Evolutionary conservation across 2,888 invertebrate genomes (phyloP).

Genomic region (Cataglyphis altisquamis): DNA sequence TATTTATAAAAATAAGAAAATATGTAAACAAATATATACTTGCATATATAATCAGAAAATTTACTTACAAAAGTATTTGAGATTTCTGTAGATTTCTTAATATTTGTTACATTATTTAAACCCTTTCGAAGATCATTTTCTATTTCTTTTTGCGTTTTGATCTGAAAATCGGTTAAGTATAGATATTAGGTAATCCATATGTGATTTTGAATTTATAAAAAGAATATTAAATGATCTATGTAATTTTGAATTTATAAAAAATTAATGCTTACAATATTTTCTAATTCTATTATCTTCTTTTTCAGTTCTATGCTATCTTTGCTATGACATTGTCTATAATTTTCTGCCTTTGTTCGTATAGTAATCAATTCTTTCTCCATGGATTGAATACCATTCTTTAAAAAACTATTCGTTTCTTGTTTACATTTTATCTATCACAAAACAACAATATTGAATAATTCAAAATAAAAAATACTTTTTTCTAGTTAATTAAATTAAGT

Average conservation of each 20-base stretch:
- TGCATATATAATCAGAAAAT: slow-evolving; percentile 2
- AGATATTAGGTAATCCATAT: not conserved
- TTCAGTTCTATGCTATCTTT: slow-evolving; percentile 74
- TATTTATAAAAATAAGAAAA: not conserved
- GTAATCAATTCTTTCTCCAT: slow-evolving; percentile 76
- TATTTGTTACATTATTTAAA: slow-evolving; percentile 75
- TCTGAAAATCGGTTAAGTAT: slow-evolving; percentile 67
- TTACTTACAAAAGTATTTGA: slow-evolving; percentile 74
- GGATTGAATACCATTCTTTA: slow-evolving; percentile 73
- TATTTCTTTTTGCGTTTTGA: slow-evolving; percentile 73
- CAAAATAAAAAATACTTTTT: not conserved
- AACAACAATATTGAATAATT: not conserved
- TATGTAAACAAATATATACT: not conserved
- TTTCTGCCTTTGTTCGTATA: slow-evolving; percentile 72
- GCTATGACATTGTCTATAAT: slow-evolving; percentile 70
- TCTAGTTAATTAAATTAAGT: not conserved
- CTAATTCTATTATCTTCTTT: slow-evolving; percentile 76
- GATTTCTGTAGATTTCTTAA: slow-evolving; percentile 74
- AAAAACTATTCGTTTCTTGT: slow-evolving; percentile 75
- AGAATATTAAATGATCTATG: not conserved
- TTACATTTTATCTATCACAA: slow-evolving; percentile 74
- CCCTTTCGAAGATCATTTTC: slow-evolving; percentile 71
- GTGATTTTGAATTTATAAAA: slow-evolving; percentile 6
- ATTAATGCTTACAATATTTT: slow-evolving; percentile 74
- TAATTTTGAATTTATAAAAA: slow-evolving; percentile 12